Conservation (phyloP, 2,888 invertebrate species). For the Latrodectus hesperus region DNA sequence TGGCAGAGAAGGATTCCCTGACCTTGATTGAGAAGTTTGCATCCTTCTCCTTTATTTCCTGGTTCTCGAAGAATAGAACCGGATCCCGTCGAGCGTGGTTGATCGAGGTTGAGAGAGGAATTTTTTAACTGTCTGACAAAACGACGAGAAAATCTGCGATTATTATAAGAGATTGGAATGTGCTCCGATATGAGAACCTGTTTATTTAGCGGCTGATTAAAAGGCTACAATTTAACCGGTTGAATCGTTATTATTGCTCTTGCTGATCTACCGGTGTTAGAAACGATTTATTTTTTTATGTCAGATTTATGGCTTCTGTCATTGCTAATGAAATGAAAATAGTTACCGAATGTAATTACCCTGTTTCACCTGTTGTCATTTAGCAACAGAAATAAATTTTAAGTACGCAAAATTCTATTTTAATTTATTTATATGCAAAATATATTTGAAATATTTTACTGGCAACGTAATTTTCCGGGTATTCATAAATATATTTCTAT, state of each 20-base stretch:
- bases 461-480: no score
- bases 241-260: slow-evolving; percentile 31
- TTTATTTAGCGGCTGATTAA: slow-evolving; percentile 38
- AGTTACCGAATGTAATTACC: no score
- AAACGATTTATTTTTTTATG: no score
- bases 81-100: slow-evolving; percentile 33
- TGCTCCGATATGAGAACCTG: slow-evolving; percentile 22
- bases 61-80: slow-evolving; percentile 47
- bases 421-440: no score
- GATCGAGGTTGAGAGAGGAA: slow-evolving; percentile 17
- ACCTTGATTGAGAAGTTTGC: slow-evolving; percentile 48
- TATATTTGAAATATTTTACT: no score
- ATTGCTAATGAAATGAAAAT: no score
- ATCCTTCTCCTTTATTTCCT: slow-evolving; percentile 56
- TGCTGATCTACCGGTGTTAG: neutral
- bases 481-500: no score
- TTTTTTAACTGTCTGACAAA: slow-evolving; percentile 45
- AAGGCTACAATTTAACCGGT: slow-evolving; percentile 33
- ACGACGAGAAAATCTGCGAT: slow-evolving; percentile 25
- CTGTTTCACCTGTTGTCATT: no score
- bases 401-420: no score
- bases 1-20: slow-evolving; percentile 60
- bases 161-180: slow-evolving; percentile 25
- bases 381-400: no score
- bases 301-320: no score